These are phyloP conservation scores for Bilobella aurantiaca DNA, from an alignment of 1,140 invertebrate species.

Conservation along the genomic window DNA sequence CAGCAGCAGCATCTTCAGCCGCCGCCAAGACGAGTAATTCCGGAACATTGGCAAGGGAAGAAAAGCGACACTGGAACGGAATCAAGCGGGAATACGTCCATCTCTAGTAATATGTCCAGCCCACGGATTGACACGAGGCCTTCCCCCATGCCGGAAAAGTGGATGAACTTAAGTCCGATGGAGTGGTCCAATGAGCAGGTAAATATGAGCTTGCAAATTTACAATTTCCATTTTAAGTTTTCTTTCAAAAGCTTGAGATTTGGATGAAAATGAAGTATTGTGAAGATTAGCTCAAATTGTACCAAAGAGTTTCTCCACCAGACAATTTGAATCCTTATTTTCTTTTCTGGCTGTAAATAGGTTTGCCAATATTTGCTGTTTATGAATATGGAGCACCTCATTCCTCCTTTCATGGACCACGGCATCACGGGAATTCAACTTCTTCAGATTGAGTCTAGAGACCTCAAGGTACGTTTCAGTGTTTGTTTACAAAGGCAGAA, in stretches of 20 bases:
- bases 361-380: slow-evolving; percentile 79
- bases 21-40: slow-evolving; percentile 6
- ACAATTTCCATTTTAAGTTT: too few species aligned
- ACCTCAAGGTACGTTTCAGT: too few species aligned
- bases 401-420: slow-evolving; percentile 68
- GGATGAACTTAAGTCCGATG: slow-evolving; percentile 26
- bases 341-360: slow-evolving; percentile 40
- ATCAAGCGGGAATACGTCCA: slow-evolving; percentile 19
- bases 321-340: neutral
- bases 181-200: slow-evolving; percentile 33
- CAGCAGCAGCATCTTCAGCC: neutral
- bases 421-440: slow-evolving; percentile 71
- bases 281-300: too few species aligned
- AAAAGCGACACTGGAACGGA: slow-evolving; percentile 12
- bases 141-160: slow-evolving; percentile 20
- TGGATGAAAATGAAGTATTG: too few species aligned
- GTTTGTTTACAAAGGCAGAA: too few species aligned
- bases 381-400: slow-evolving; percentile 64
- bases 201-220: too few species aligned
- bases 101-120: slow-evolving; percentile 19
- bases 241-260: too few species aligned
- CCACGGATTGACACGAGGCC: neutral
- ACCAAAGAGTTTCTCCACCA: neutral
- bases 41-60: slow-evolving; percentile 21
- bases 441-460: slow-evolving; percentile 69